Conservation (phyloP, 2,888 invertebrate genomes). For the Lacanobia oleracea region DNA sequence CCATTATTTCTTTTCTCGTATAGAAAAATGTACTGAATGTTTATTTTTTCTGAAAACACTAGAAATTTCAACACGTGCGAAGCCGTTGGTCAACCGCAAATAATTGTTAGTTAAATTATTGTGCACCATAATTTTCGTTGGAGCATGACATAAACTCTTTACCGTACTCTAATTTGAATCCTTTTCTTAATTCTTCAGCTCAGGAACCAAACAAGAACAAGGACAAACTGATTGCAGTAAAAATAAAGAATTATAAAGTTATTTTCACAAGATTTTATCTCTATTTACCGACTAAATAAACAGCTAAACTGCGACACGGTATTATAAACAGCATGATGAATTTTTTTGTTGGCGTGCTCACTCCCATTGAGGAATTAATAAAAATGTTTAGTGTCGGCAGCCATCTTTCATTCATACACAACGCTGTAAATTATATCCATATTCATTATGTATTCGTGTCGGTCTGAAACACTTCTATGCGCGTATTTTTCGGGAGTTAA, state of each 20-base stretch:
- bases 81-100: not conserved
- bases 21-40: not conserved
- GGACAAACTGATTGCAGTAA: not conserved
- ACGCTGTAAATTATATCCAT: constrained; percentile 20
- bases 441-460: constrained; percentile 31
- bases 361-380: constrained; percentile 51
- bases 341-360: constrained; percentile 37
- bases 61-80: not conserved
- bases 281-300: constrained; percentile 29
- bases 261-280: constrained; percentile 20
- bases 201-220: not conserved
- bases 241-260: no score
- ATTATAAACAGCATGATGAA: constrained; percentile 36
- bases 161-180: not conserved
- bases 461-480: constrained; percentile 25
- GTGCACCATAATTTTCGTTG: not conserved
- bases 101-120: constrained; percentile 13
- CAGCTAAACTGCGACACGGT: constrained; percentile 37
- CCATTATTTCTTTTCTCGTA: constrained; percentile 7
- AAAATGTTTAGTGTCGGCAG: constrained; percentile 50
- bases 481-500: not conserved
- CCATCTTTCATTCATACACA: constrained; percentile 57
- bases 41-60: not conserved
- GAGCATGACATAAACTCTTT: not conserved
- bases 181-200: not conserved